phyloP scores from a whole-genome alignment of 2,888 invertebrate species.

The Mythimna pallens region DNA sequence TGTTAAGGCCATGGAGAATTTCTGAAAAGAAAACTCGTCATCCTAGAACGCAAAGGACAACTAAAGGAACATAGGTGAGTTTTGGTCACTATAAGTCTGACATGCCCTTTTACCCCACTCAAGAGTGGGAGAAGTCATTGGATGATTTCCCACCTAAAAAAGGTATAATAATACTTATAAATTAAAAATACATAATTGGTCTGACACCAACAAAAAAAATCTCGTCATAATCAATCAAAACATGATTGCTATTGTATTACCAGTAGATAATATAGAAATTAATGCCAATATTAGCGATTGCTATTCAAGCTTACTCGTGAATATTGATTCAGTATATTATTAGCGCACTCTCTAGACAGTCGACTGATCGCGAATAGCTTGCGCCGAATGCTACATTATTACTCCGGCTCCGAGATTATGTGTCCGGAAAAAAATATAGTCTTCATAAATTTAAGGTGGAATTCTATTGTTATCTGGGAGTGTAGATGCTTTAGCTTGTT shows the following conservation, averaged over 20 bases:
- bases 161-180: too few relatives aligned
- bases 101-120: too few relatives aligned
- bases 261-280: constrained; percentile 5
- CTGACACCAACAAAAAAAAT: neutral
- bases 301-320: constrained; percentile 19
- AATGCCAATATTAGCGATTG: constrained; percentile 9
- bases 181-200: too few relatives aligned
- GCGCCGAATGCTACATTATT: constrained; percentile 35
- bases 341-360: constrained; percentile 27
- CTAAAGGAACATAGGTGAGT: too few relatives aligned
- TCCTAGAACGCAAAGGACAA: too few relatives aligned
- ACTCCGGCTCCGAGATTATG: neutral
- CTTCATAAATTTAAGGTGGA: too few relatives aligned
- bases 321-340: constrained; percentile 52
- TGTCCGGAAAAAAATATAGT: neutral
- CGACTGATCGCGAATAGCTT: constrained; percentile 31
- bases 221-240: constrained; percentile 12
- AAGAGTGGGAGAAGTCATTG: too few relatives aligned
- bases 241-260: constrained; percentile 10
- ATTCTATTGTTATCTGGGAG: neutral
- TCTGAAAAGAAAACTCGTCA: too few relatives aligned
- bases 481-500: too few relatives aligned
- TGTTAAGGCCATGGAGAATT: too few relatives aligned
- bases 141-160: too few relatives aligned
- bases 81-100: too few relatives aligned